These are phyloP conservation scores for Trachelus troglodyta DNA, from an alignment of 2,888 invertebrate species.

Conservation along the genomic window DNA sequence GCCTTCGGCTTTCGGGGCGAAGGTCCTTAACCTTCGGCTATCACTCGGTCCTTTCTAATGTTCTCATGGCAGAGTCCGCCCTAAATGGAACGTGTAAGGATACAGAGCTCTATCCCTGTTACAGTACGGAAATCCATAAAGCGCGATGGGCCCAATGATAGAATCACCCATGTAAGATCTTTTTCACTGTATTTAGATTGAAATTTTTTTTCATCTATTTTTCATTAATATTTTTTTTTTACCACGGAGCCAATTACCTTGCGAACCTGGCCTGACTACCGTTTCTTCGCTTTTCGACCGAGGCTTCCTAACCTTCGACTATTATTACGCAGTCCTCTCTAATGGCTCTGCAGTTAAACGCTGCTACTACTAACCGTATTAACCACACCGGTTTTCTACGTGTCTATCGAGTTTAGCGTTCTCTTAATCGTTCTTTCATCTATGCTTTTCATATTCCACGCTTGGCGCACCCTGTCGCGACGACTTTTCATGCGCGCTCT, in stretches of 20 bases:
- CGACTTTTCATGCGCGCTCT: not conserved
- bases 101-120: not conserved
- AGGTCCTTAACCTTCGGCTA: conserved; percentile 50
- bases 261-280: not conserved
- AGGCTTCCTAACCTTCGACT: not conserved
- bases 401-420: not conserved
- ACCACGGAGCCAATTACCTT: not conserved
- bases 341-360: not conserved
- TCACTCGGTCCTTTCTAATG: conserved; percentile 49
- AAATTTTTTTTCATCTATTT: not conserved
- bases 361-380: not conserved
- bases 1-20: conserved; percentile 31
- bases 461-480: not conserved
- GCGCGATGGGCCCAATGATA: not conserved
- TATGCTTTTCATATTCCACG: not conserved
- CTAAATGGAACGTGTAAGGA: not conserved
- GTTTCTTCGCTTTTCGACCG: not conserved
- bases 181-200: not conserved
- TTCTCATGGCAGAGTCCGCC: conserved; percentile 9
- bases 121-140: not conserved
- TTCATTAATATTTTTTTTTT: not conserved
- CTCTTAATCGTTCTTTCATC: not conserved
- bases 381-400: not conserved
- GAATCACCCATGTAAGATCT: not conserved
- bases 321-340: not conserved